Conservation (phyloP, 2,888 invertebrate genomes). For the Branchinecta sandiegonensis region DNA sequence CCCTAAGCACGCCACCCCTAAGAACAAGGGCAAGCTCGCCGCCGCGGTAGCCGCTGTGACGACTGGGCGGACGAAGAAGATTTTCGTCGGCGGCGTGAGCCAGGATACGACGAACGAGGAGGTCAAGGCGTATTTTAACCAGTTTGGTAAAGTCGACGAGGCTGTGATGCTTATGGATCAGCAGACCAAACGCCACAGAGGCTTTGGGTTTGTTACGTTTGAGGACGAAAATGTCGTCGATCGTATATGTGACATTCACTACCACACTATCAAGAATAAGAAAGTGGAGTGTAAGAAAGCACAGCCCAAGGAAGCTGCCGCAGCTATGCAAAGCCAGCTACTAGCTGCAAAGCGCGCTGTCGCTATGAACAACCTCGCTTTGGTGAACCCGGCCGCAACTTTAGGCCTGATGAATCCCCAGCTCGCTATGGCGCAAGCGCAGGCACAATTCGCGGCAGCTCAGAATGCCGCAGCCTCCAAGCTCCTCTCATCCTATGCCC, state of each 20-base stretch:
- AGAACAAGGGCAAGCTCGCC: constrained; percentile 60
- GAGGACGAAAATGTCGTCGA: constrained; percentile 82
- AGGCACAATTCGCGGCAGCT: constrained; percentile 24
- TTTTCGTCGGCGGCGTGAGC: constrained; percentile 80
- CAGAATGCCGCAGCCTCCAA: constrained; percentile 43
- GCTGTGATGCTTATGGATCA: constrained; percentile 89
- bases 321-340: constrained; percentile 10
- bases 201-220: constrained; percentile 82
- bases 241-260: constrained; percentile 82
- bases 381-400: constrained; percentile 46
- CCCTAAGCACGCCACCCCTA: constrained; percentile 83
- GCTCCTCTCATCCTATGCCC: constrained; percentile 46
- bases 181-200: constrained; percentile 77
- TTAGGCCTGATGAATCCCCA: constrained; percentile 22
- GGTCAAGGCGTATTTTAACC: constrained; percentile 74
- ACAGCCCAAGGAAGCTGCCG: constrained; percentile 68
- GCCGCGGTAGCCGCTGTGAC: constrained; percentile 34
- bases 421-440: constrained; percentile 26
- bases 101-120: constrained; percentile 83
- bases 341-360: constrained; percentile 21
- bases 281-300: constrained; percentile 83
- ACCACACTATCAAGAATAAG: constrained; percentile 81
- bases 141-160: constrained; percentile 78
- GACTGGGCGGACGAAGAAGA: constrained; percentile 69
- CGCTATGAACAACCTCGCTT: constrained; percentile 24